phyloP scores from a whole-genome alignment of 2,888 invertebrate genomes.

The Oasisia sp. region DNA sequence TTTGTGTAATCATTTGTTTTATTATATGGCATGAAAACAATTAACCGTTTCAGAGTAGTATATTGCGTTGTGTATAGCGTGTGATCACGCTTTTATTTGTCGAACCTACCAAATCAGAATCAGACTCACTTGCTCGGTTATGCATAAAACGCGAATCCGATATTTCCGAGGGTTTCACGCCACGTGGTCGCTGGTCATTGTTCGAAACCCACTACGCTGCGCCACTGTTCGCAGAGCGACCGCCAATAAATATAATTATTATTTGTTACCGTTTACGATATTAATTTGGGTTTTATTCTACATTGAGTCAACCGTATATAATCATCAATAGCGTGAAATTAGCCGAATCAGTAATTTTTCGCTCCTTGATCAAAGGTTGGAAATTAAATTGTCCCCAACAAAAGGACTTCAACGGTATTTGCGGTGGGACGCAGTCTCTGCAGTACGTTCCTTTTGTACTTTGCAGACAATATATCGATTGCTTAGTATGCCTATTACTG shows the following conservation, averaged over 20 bases:
- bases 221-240: not conserved
- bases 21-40: not conserved
- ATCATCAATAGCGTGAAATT: too few species aligned
- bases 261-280: not conserved
- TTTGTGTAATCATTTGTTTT: not conserved
- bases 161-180: not conserved
- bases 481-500: too few species aligned
- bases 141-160: not conserved
- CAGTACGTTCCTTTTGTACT: too few species aligned
- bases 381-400: too few species aligned
- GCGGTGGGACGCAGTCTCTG: too few species aligned
- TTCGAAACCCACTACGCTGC: not conserved
- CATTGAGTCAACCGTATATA: too few species aligned
- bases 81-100: not conserved
- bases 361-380: too few species aligned
- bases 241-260: not conserved
- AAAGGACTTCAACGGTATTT: too few species aligned
- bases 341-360: too few species aligned
- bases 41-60: not conserved
- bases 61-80: not conserved
- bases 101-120: conserved; percentile 4
- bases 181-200: not conserved
- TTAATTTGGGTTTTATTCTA: too few species aligned
- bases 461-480: too few species aligned
- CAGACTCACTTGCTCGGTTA: conserved; percentile 9